Conservation (phyloP, 2,888 invertebrate genomes). For the Euclidia mi region DNA sequence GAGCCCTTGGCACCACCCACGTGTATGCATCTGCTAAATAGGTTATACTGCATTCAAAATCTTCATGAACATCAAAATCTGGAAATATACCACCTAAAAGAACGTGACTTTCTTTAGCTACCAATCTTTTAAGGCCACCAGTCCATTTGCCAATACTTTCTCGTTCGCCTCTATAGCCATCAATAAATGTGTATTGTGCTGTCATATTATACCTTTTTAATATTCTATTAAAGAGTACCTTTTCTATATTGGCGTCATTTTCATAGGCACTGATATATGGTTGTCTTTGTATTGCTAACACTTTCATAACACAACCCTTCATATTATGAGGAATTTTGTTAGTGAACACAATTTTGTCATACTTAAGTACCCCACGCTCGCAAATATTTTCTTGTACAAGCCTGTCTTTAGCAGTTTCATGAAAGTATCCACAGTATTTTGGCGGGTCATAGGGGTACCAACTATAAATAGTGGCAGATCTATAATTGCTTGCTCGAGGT, state of each 20-base stretch:
- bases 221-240: constrained; percentile 73
- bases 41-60: constrained; percentile 87
- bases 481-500: constrained; percentile 65
- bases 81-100: constrained; percentile 91
- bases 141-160: constrained; percentile 81
- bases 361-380: constrained; percentile 66
- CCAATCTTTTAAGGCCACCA: constrained; percentile 83
- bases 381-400: constrained; percentile 72
- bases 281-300: constrained; percentile 84
- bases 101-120: constrained; percentile 80
- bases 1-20: constrained; percentile 90
- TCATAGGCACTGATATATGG: constrained; percentile 86
- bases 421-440: constrained; percentile 75
- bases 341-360: constrained; percentile 59
- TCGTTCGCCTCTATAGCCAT: constrained; percentile 83
- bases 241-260: constrained; percentile 81
- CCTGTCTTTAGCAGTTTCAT: constrained; percentile 74
- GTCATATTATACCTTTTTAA: constrained; percentile 72
- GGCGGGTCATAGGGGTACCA: constrained; percentile 83
- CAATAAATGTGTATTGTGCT: constrained; percentile 71
- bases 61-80: constrained; percentile 88
- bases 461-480: constrained; percentile 70
- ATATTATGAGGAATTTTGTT: constrained; percentile 73
- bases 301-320: constrained; percentile 81
- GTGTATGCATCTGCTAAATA: constrained; percentile 90